Evolutionary conservation across 2,797 vertebrate genomes (phyloP).

Genomic region (Decapterus maruadsi): DNA sequence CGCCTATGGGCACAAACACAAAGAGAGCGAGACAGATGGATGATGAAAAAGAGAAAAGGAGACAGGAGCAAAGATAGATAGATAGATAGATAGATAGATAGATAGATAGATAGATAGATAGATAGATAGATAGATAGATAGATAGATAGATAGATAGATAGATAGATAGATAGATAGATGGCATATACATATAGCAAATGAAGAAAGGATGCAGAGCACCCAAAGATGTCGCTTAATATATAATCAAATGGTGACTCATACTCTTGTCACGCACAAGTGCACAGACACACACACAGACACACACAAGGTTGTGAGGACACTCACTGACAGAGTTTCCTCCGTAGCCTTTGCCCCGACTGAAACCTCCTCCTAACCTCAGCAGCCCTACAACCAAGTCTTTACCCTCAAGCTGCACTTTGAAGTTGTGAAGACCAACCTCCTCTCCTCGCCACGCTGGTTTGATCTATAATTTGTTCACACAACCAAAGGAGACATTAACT

Average conservation of each 20-base stretch:
- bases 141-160: constrained; percentile 15
- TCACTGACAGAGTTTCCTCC: not conserved
- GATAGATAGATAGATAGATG: constrained; percentile 14
- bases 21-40: constrained; percentile 27
- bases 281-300: constrained; percentile 9
- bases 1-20: constrained; percentile 18
- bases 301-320: not conserved
- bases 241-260: constrained; percentile 73
- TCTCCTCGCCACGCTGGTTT: not conserved
- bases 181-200: constrained; percentile 10
- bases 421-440: not conserved
- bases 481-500: not conserved
- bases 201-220: constrained; percentile 36
- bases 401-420: not conserved
- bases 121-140: constrained; percentile 23
- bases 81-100: constrained; percentile 21
- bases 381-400: not conserved
- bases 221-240: constrained; percentile 56
- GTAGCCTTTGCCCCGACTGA: not conserved
- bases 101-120: constrained; percentile 15
- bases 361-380: not conserved
- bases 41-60: constrained; percentile 21
- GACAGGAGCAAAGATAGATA: constrained; percentile 10
- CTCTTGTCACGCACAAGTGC: constrained; percentile 37
- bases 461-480: not conserved